Conservation (phyloP, 2,888 invertebrate genomes). For the Nephrotoma flavescens region DNA sequence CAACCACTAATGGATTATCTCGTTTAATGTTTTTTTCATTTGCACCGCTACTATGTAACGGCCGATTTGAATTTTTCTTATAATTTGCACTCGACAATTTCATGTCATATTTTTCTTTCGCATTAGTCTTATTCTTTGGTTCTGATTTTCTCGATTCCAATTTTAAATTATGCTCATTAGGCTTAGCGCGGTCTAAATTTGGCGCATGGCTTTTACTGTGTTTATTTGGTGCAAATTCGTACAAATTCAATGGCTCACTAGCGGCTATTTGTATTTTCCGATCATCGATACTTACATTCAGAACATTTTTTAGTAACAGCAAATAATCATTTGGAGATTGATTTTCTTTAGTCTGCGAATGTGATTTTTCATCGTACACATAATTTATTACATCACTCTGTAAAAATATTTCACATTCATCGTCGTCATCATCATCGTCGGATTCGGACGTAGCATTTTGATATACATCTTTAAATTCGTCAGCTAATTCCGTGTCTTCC, state of each 20-base stretch:
- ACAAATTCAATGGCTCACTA: neutral
- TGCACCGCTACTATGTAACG: neutral
- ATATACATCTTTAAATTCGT: neutral
- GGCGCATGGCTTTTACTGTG: neutral
- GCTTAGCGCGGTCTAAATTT: neutral
- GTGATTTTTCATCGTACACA: neutral
- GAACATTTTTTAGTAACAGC: neutral
- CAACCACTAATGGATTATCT: neutral
- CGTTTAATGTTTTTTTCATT: neutral
- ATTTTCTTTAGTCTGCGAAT: neutral
- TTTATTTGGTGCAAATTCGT: neutral
- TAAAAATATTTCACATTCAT: neutral
- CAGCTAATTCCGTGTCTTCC: neutral
- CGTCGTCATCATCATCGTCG: neutral
- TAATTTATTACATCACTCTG: neutral
- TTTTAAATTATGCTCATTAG: neutral
- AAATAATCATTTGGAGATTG: neutral
- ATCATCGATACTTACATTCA: neutral
- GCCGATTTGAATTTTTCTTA: neutral
- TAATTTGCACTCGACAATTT: neutral
- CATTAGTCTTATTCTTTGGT: neutral
- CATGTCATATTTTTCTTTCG: neutral
- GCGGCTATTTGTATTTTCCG: neutral
- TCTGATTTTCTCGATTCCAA: neutral
- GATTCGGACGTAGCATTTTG: neutral